These are phyloP conservation scores for Papilio polytes DNA, from an alignment of 1,140 invertebrate species.

Conservation along the genomic window DNA sequence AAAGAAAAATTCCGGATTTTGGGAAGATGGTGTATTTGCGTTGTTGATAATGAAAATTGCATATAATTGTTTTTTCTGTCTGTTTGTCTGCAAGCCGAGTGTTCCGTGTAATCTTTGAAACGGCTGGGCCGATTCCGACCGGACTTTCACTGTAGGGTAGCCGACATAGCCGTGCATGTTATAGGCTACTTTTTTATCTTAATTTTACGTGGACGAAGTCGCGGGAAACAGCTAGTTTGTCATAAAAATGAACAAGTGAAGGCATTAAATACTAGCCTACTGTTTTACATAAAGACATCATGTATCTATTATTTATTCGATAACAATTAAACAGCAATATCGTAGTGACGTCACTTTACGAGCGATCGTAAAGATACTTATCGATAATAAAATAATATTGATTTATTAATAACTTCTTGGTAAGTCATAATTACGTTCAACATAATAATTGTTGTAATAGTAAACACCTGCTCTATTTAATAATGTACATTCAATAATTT, in stretches of 20 bases:
- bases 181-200: too few species aligned
- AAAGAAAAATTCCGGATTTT: too few species aligned
- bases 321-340: not conserved
- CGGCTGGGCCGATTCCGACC: too few species aligned
- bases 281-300: not conserved
- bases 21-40: too few species aligned
- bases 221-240: too few species aligned
- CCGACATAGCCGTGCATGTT: too few species aligned
- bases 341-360: constrained; percentile 22
- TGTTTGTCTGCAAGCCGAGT: too few species aligned
- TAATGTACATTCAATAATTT: not conserved
- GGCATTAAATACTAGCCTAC: not conserved
- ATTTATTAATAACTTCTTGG: not conserved
- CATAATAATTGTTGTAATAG: not conserved
- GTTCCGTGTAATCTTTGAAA: too few species aligned
- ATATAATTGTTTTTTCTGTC: too few species aligned
- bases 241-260: not conserved
- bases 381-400: constrained; percentile 16
- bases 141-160: too few species aligned
- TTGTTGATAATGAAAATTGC: too few species aligned
- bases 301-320: constrained; percentile 1
- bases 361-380: constrained; percentile 4
- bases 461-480: not conserved
- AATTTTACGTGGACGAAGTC: not conserved
- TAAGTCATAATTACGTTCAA: not conserved